Evolutionary conservation across 2,888 invertebrate species (phyloP), one percentile per base, ranked within the genome.

Genomic region (Polylopha cassiicola): DNA sequence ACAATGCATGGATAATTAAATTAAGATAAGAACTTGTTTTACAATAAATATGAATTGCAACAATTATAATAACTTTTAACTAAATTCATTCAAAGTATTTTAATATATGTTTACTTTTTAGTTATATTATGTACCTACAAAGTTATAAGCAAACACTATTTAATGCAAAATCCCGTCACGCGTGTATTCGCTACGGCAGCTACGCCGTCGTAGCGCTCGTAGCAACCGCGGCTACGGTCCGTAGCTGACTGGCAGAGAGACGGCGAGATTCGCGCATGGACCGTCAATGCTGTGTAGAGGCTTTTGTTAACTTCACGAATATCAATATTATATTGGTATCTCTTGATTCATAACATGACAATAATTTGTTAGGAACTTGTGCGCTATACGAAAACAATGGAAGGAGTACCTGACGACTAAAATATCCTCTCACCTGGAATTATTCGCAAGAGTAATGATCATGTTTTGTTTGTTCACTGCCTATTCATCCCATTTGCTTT

Each of bases 201-300:
- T 44, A 44, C 37, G 31, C 47, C 69, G 75, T 69, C 68, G 66
- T 61, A 44, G 50, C 49, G 48, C 51, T 50, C 73, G 77, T 76
- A 73, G 77, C 73, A 53, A 53, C 55, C 61, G 55, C 58, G 50
- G 60, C 79, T 73, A 75, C 78, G 75, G 48, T 58, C 54, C 74
- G 78, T 77, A 77, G 76, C 66, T 53, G 62, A 84, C 81, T 84
- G 80, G 73, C 63, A 62, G 52, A 71, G 71, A 68, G 73, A 64
- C 68, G 52, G 59, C 58, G 61, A 63, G 62, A 67, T 66, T 61
- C 69, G 75, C 71, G 67, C 65, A 68, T 64, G 47, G 38, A 66
- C 47, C 65, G 66, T 50, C 58, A 55, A 62, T 53, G 47, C 55
- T 63, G 61, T 64, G 68, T 58, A 56, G 55, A 48, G 53, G 54